Conservation (phyloP, 2,113 vertebrate genomes). For the Chaenocephalus aceratus region DNA sequence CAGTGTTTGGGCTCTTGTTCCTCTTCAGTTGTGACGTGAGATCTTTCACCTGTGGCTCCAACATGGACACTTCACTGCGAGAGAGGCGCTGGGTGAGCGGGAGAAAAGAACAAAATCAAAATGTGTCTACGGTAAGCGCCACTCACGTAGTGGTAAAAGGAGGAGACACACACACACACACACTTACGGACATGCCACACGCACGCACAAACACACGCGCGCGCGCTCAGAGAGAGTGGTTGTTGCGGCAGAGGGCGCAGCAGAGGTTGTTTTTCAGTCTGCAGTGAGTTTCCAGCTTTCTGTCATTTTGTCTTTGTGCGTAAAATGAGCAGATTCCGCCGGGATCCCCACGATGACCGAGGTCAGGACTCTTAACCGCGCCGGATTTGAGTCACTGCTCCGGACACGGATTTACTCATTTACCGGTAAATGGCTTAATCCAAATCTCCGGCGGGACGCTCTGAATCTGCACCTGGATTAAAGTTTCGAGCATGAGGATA, state of each 20-base stretch:
- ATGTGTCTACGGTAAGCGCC: neutral
- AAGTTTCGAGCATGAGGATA: slow-evolving; percentile 40
- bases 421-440: slow-evolving; percentile 19
- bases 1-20: slow-evolving; percentile 7
- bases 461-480: slow-evolving; percentile 49
- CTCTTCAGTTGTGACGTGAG: neutral
- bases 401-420: slow-evolving; percentile 7
- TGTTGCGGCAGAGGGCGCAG: slow-evolving; percentile 67
- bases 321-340: slow-evolving; percentile 42
- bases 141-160: neutral
- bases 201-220: no score
- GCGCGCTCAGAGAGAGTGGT: neutral
- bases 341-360: slow-evolving; percentile 24
- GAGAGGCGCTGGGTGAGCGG: neutral
- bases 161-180: slow-evolving; percentile 14
- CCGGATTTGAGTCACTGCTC: slow-evolving; percentile 10
- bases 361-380: neutral
- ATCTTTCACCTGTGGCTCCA: slow-evolving; percentile 21
- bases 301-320: slow-evolving; percentile 49
- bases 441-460: slow-evolving; percentile 13
- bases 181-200: no score
- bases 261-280: slow-evolving; percentile 24
- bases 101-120: neutral
- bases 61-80: neutral
- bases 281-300: slow-evolving; percentile 15